phyloP scores from a whole-genome alignment of 2,113 vertebrate genomes.

The Synodontis membranacea region DNA sequence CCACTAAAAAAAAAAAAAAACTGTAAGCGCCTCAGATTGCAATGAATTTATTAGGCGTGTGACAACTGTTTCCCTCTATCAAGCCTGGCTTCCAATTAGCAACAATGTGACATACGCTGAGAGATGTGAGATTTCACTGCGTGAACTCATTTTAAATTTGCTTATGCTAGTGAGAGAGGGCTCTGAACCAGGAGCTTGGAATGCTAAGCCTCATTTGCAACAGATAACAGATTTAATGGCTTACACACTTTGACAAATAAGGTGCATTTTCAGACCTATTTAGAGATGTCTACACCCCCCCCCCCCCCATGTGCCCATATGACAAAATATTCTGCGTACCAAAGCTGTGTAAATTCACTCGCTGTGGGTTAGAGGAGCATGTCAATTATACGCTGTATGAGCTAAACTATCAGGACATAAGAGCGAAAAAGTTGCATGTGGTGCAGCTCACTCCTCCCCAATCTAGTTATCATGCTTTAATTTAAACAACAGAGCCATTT shows the following conservation, averaged over 20 bases:
- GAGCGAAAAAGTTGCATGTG: constrained; percentile 11
- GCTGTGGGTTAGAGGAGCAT: constrained; percentile 35
- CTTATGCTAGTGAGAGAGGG: constrained; percentile 49
- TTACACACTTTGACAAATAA: constrained; percentile 56
- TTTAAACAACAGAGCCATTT: constrained; percentile 35
- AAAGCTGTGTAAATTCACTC: constrained; percentile 40
- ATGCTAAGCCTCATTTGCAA: constrained; percentile 54
- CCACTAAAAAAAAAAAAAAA: constrained; percentile 34
- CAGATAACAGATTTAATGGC: constrained; percentile 56
- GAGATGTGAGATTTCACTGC: constrained; percentile 55
- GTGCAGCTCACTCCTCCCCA: constrained; percentile 17
- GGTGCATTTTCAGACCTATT: constrained; percentile 52
- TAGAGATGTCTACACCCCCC: constrained; percentile 46
- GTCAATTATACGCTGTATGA: constrained; percentile 29
- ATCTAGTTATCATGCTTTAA: constrained; percentile 11
- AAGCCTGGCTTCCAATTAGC: constrained; percentile 58
- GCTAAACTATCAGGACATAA: constrained; percentile 10
- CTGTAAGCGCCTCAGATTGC: constrained; percentile 26
- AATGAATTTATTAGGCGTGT: constrained; percentile 52
- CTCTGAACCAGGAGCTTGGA: constrained; percentile 49
- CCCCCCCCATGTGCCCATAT: not conserved
- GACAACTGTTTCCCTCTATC: constrained; percentile 52
- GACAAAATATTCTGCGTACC: constrained; percentile 26
- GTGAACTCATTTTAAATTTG: constrained; percentile 59
- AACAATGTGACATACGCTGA: constrained; percentile 55